A percentile compares a stretch with the other conserved stretches of the same genome.
These are phyloP conservation scores for Drosophila teissieri DNA, from an alignment of 1,140 invertebrate genomes.

Conservation along the genomic window DNA sequence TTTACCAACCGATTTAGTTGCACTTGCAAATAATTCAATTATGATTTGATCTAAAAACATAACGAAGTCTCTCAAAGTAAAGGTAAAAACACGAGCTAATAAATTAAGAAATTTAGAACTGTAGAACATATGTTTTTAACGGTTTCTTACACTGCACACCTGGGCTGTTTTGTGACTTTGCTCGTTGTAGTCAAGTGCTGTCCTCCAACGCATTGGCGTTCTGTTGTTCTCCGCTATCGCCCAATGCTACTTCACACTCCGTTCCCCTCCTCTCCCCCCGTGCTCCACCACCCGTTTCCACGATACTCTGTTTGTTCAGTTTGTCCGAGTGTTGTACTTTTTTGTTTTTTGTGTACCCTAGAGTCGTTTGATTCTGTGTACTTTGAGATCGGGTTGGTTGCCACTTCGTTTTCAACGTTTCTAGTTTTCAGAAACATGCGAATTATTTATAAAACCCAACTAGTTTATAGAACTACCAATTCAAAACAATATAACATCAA, in stretches of 20 bases:
- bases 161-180: slow-evolving; percentile 36
- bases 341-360: not conserved
- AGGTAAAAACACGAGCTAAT: too few relatives aligned
- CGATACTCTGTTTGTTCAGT: slow-evolving; percentile 44
- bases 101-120: too few relatives aligned
- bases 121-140: too few relatives aligned
- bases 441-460: too few relatives aligned
- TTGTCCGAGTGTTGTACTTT: slow-evolving; percentile 18
- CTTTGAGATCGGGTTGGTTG: not conserved
- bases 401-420: not conserved
- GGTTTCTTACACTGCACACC: slow-evolving; percentile 24
- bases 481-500: too few relatives aligned
- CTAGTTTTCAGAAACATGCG: too few relatives aligned
- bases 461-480: too few relatives aligned
- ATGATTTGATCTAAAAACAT: too few relatives aligned
- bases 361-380: not conserved
- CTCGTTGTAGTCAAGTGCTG: slow-evolving; percentile 46
- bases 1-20: not conserved
- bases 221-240: slow-evolving; percentile 30
- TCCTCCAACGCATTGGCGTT: slow-evolving; percentile 67
- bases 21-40: too few relatives aligned
- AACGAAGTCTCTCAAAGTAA: not conserved
- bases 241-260: slow-evolving; percentile 19
- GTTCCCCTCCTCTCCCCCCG: not conserved
- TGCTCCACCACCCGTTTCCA: not conserved